Conservation (phyloP, 2,113 vertebrate species). For the Lutjanus erythropterus region DNA sequence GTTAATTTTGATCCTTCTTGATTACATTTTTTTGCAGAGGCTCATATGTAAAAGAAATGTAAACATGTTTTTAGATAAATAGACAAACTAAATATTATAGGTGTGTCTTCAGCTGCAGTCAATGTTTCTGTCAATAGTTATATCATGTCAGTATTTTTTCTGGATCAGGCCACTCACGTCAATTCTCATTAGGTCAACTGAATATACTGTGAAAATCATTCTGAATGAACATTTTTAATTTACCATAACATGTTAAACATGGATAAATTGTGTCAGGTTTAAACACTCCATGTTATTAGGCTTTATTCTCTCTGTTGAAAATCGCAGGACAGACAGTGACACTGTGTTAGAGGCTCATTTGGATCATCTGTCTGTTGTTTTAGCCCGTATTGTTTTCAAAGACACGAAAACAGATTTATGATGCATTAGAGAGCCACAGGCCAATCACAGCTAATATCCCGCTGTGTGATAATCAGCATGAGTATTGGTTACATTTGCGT, state of each 20-base stretch:
- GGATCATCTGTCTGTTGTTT: not conserved
- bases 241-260: not conserved
- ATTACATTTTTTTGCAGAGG: no score
- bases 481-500: slow-evolving; percentile 51
- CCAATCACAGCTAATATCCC: slow-evolving; percentile 41
- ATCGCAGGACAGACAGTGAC: not conserved
- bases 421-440: slow-evolving; percentile 25
- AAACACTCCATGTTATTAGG: not conserved
- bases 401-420: slow-evolving; percentile 26
- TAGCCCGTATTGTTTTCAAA: slow-evolving; percentile 13
- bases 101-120: no score
- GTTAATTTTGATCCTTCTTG: no score
- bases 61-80: no score
- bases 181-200: not conserved
- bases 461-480: slow-evolving; percentile 51
- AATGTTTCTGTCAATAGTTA: not conserved
- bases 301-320: not conserved
- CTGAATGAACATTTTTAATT: not conserved
- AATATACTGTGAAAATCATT: not conserved
- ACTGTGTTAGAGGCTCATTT: not conserved
- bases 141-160: not conserved
- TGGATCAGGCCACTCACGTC: not conserved
- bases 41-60: no score
- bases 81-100: no score
- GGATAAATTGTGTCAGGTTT: not conserved